These are phyloP conservation scores for Leptura quadrifasciata DNA, from an alignment of 2,888 invertebrate species.

Conservation along the genomic window DNA sequence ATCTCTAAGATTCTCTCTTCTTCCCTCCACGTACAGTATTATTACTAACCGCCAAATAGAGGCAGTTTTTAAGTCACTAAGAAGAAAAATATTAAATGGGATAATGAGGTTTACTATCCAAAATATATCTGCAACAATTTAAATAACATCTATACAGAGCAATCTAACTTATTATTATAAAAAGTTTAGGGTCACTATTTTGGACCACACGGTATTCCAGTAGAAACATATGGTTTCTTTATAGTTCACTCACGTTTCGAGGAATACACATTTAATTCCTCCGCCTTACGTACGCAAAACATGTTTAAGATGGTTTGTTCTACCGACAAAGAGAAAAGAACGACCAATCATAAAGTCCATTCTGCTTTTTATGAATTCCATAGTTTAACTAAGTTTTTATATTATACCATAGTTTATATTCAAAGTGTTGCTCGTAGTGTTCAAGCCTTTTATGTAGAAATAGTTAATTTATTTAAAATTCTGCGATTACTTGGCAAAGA, in stretches of 20 bases:
- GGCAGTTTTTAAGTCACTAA: too few species aligned
- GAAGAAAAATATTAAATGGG: too few species aligned
- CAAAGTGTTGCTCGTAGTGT: neutral
- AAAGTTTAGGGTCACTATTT: neutral
- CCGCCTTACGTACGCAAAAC: conserved; percentile 54
- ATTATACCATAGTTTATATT: conserved; percentile 18
- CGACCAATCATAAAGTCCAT: conserved; percentile 38
- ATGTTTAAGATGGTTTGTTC: conserved; percentile 49
- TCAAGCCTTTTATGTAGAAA: neutral
- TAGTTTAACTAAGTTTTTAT: conserved; percentile 22
- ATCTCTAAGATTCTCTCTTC: too few species aligned
- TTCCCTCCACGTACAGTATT: too few species aligned
- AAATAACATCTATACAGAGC: too few species aligned
- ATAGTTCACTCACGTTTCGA: conserved; percentile 56
- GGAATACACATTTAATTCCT: conserved; percentile 52
- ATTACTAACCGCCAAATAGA: too few species aligned
- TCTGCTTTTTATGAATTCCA: conserved; percentile 39
- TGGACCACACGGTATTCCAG: neutral
- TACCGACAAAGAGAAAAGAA: conserved; percentile 56
- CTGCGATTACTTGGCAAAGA: neutral
- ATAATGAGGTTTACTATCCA: too few species aligned
- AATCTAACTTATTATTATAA: neutral
- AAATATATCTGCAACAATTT: too few species aligned
- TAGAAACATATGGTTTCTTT: conserved; percentile 23
- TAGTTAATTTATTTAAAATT: conserved; percentile 3